Base-by-base conservation (phyloP, 2,888 invertebrate species). In the Cataglyphis albicans region DNA sequence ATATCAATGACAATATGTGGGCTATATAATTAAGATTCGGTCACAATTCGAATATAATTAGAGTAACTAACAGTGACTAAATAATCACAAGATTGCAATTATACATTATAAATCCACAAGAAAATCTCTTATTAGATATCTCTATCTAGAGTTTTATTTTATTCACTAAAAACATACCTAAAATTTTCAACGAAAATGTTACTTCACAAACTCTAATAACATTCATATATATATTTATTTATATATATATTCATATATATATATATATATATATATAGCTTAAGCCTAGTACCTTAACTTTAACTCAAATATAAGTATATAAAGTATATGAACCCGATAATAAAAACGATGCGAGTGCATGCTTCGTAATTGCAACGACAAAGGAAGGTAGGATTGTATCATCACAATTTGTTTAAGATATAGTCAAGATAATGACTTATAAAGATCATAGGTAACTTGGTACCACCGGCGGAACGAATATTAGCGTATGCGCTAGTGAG, bases 361-460 rank as follows among this genome's bases (percentile, higher is more conserved):
- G 15, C 29, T 57, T 57, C 4, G 2, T 67, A 55, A 75, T 75
- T 52, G 38, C 35, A 57, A 57, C 15, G n/a, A 48, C 52, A 18
- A 29, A 57, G 41, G 12, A 41, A 55, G 55, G 10, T 55, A 21
- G n/a, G 4, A 32, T 6, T 64, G 10, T 52, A 25, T 52, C 38
- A 3, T 32, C 35, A 35, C 48, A 52, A 64, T 64, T 64, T 18
- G 15, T 75, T 64, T 64, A 52, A 52, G 7, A 29, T 48, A 15
- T 25, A 55, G 21, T 57, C 63, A 67, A 41, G 10, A 21, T 64
- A 75, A 25, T 41, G 21, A 80, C 78, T 72, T 78, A 72, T 44
- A 78, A 35, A 35, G 5, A 35, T 72, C 48, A 72, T 80, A 80
- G 78, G 78, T 80, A 80, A 80, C 78, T 80, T 80, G 72, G 59